phyloP scores from a whole-genome alignment of 2,113 vertebrate species.

The Dasyprocta punctata region DNA sequence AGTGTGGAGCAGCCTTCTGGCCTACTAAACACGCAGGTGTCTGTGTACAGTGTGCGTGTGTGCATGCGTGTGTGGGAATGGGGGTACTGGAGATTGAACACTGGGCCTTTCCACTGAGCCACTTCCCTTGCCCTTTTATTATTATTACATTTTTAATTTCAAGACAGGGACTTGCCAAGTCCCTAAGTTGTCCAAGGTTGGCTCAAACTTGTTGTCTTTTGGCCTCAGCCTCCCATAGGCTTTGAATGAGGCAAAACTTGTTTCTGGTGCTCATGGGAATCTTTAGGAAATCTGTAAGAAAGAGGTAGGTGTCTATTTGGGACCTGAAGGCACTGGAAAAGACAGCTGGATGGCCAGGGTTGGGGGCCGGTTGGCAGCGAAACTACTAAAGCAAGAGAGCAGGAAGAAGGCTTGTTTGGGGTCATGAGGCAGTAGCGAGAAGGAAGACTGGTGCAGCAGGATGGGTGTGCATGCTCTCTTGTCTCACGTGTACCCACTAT shows the following conservation, averaged over 20 bases:
- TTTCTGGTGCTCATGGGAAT: neutral
- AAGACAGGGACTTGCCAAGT: neutral
- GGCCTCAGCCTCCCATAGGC: neutral
- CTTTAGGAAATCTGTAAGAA: neutral
- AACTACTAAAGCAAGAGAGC: neutral
- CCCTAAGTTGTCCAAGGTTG: neutral
- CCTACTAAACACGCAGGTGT: neutral
- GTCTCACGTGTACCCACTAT: neutral
- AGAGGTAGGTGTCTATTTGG: neutral
- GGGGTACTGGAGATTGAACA: neutral
- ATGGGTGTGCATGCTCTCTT: neutral
- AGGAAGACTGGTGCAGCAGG: neutral
- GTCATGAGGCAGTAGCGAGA: neutral
- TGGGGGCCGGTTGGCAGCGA: neutral
- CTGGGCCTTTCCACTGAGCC: neutral
- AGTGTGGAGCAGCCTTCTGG: neutral
- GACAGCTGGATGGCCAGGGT: neutral
- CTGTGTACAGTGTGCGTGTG: neutral
- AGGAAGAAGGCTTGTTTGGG: neutral
- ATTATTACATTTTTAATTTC: neutral
- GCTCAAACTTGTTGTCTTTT: neutral
- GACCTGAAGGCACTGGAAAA: neutral
- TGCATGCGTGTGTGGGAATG: neutral
- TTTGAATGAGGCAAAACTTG: neutral
- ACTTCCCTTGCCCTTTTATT: neutral